A percentile compares a stretch with the other conserved stretches of the same genome.
phyloP scores from a whole-genome alignment of 2,113 vertebrate genomes.

The Mixornis gularis region DNA sequence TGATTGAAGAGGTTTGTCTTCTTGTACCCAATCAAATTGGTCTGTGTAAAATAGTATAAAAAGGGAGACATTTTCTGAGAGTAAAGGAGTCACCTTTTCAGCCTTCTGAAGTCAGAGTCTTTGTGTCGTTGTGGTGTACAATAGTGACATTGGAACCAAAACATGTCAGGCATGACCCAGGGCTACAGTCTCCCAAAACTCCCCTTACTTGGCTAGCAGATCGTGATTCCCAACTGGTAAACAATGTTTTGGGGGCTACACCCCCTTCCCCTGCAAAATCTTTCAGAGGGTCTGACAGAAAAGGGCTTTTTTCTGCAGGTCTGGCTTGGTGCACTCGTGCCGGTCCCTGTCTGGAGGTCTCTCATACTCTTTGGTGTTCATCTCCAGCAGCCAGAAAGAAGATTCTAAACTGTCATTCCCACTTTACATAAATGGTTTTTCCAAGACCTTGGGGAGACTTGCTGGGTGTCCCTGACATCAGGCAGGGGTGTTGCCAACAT shows the following conservation, averaged over 20 bases:
- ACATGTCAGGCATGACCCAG: too few relatives aligned
- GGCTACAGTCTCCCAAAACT: not conserved
- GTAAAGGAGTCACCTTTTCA: too few relatives aligned
- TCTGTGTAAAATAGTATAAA: too few relatives aligned
- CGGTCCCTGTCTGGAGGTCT: not conserved
- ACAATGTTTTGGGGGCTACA: not conserved
- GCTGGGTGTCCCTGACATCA: not conserved
- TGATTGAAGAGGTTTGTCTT: too few relatives aligned
- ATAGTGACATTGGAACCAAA: too few relatives aligned
- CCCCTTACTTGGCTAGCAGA: not conserved
- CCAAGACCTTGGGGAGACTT: not conserved
- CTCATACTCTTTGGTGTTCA: not conserved
- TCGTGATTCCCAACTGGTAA: rapidly evolving
- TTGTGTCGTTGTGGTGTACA: too few relatives aligned
- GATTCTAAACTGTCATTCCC: not conserved
- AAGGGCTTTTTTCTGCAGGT: not conserved
- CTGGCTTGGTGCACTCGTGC: not conserved
- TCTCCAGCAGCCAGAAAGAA: not conserved
- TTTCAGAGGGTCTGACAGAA: not conserved
- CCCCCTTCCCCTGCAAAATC: not conserved
- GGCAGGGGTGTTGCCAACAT: not conserved
- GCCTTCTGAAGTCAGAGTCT: too few relatives aligned
- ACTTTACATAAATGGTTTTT: not conserved
- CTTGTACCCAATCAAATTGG: too few relatives aligned
- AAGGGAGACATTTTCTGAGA: too few relatives aligned